These are phyloP conservation scores for Mastacembelus armatus DNA, from an alignment of 2,797 vertebrate species.

Conservation along the genomic window DNA sequence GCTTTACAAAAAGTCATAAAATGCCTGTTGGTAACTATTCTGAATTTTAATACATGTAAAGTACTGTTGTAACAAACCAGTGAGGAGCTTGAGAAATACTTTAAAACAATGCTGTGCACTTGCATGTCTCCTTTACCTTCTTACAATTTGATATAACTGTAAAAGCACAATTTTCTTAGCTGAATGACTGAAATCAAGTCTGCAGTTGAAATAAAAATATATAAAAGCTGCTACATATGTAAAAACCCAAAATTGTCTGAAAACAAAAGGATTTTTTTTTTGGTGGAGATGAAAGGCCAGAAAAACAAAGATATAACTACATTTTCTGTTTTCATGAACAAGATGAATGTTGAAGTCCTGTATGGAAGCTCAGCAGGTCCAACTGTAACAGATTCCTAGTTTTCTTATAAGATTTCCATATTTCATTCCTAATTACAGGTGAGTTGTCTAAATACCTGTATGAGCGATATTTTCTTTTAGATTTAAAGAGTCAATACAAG, in stretches of 20 bases:
- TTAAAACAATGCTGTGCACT: not conserved
- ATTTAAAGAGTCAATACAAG: not conserved
- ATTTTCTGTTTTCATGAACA: not conserved
- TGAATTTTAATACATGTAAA: not conserved
- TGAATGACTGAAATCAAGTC: not conserved
- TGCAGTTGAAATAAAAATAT: constrained; percentile 5
- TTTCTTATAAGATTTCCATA: not conserved
- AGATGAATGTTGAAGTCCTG: not conserved
- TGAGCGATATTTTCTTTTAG: not conserved
- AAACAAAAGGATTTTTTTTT: no score
- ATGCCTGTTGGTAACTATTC: not conserved
- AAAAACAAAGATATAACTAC: no score
- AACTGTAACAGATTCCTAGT: not conserved
- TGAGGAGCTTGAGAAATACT: constrained; percentile 5
- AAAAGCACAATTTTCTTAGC: not conserved
- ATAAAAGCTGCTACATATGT: constrained; percentile 29
- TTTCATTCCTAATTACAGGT: no score
- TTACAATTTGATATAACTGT: not conserved
- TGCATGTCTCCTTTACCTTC: not conserved
- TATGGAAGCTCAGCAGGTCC: constrained; percentile 16
- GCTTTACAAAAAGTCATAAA: not conserved
- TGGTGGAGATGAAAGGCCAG: no score
- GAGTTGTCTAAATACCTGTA: not conserved
- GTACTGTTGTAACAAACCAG: not conserved
- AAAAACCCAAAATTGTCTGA: constrained; percentile 6